phyloP scores from a whole-genome alignment of 2,888 invertebrate species.

The Cryptosula pallasiana region DNA sequence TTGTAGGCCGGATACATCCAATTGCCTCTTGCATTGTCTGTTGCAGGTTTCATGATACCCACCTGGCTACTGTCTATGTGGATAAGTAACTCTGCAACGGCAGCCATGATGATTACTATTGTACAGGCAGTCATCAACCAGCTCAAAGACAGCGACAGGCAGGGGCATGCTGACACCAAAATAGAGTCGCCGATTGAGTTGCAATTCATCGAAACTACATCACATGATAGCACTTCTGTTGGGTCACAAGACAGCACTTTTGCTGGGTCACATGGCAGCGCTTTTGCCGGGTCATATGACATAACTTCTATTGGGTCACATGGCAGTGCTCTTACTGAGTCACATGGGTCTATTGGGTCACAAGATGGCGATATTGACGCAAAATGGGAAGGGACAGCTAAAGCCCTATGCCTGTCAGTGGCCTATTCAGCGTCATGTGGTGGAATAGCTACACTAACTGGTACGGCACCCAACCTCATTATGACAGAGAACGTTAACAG shows the following conservation, averaged over 20 bases:
- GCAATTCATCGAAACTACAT: background rate
- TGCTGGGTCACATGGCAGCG: background rate
- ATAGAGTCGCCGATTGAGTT: background rate
- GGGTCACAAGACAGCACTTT: background rate
- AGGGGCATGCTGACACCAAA: no score
- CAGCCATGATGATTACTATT: constrained; percentile 90
- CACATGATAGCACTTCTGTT: no score
- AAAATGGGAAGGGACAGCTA: constrained; percentile 4
- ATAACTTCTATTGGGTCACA: background rate
- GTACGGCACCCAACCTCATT: constrained; percentile 30
- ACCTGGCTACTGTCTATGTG: constrained; percentile 43
- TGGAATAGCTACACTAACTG: constrained; percentile 29
- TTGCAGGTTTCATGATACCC: constrained; percentile 37
- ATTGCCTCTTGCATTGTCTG: no score
- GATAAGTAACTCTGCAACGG: constrained; percentile 45
- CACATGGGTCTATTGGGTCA: background rate
- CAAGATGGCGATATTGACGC: background rate
- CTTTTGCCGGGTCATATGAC: background rate
- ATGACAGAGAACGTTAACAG: constrained; percentile 26
- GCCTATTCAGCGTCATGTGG: constrained; percentile 28
- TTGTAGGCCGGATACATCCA: no score
- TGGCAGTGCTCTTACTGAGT: no score
- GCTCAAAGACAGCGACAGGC: no score
- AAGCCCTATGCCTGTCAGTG: constrained; percentile 28
- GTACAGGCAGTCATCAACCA: constrained; percentile 78